Base-by-base conservation (phyloP, 2,113 vertebrate species). In the Mastomys natalensis region DNA sequence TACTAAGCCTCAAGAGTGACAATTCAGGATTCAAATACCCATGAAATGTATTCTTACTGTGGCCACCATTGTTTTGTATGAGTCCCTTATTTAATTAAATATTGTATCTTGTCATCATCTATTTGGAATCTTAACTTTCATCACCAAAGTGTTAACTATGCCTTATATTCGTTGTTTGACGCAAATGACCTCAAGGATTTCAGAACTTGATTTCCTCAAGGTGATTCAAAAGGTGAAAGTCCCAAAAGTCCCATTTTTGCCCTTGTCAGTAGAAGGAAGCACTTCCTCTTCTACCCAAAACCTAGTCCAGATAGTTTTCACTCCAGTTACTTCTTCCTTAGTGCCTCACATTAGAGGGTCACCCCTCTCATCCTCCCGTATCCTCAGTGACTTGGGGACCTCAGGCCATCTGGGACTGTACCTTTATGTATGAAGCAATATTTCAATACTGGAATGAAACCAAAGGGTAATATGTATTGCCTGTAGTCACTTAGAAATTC, bases 391-490 rank as follows among this genome's bases (percentile, higher is more conserved):
- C 1, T 40, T 64, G 58, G 31, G 80, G 40, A 66, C 90, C 85
- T 93, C 93, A 89, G 51, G 53, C 73, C 78, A 86, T 40, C 70
- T 68, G 95, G 96, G 80, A 87, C 70, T 0, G 0, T 68, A 81
- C 58, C 91, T 13, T 7, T 0, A 77, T 93, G 89, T 97, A 88
- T 97, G 92, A 97, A 95, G 92, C 58, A 64, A 97, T 91, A 87
- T 90, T 90, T 74, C 92, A 96, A 95, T 95, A 97, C 94, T 90
- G 60, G 72, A 98, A 97, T 97, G 95, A 93, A 31, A 96, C 95
- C 96, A 98, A 97, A 86, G 92, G 48, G 95, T 81, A 97, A 97
- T 84, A 94, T 96, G 81, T 97, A 95, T 96, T 97, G 96, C 82
- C 92, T 94, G 81, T 95, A 80, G 48, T 80, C 94, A 95, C 92